Evolutionary conservation across 2,888 invertebrate species (phyloP), one percentile per base, ranked within the genome.

Genomic region (Griposia aprilina): DNA sequence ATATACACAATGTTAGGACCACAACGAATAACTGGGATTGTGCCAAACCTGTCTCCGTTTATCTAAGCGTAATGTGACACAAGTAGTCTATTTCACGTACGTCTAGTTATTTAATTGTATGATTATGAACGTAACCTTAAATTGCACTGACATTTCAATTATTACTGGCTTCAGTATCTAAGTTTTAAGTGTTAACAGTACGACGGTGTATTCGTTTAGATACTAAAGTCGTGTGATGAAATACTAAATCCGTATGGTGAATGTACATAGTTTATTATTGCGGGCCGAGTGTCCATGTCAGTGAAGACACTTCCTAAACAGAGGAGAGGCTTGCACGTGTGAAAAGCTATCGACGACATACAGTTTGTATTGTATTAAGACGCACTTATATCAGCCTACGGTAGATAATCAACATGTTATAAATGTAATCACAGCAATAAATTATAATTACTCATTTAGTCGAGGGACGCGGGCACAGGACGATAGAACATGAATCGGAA

Each of bases 361-460:
- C 73, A 74, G 67, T 70, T 79, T 81, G 77, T 85, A 83, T 83
- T 80, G 86, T 83, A 84, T 82, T 82, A 87, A 88, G 84, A 87
- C 86, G 82, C 87, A 87, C 82, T 82, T 86, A 86, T 73, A 71
- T 82, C 85, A 80, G 81, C 84, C 84, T 89, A 87, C 78, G 83
- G 89, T 84, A 85, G 85, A 84, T 84, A 83, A 88, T 93, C 93
- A 95, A 95, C 93, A 93, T 93, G 93, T 94, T 93, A 95, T 94
- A 95, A 94, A 95, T 95, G 95, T 96, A 96, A 96, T 96, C 96
- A 96, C 96, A 96, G 96, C 95, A 94, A 94, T 95, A 95, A 96
- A 96, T 95, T 95, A 96, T 94, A 95, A 93, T 94, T 92, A 95
- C 88, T 93, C 91, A 90, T 93, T 90, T 91, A 93, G 88, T 93